These are phyloP conservation scores for Delichon dasypus DNA, from an alignment of 2,797 vertebrate genomes.

Conservation along the genomic window DNA sequence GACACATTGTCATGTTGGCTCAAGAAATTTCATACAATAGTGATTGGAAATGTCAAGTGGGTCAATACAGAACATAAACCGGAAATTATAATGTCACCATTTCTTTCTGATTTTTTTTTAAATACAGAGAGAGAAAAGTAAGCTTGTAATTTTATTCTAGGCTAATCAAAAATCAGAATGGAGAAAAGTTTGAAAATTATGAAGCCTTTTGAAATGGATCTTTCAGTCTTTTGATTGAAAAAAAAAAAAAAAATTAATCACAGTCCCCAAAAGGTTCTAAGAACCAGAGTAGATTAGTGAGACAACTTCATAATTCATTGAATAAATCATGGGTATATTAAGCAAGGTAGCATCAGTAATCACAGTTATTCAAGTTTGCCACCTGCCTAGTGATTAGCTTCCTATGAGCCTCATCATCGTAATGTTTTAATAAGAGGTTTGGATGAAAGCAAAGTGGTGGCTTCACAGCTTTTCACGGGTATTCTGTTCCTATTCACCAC, in stretches of 20 bases:
- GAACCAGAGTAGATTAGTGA: background rate
- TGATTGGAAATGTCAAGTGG: background rate
- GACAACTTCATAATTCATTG: background rate
- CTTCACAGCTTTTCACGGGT: background rate
- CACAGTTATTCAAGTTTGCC: background rate
- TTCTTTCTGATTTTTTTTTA: background rate
- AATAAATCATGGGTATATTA: background rate
- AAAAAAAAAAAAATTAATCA: background rate
- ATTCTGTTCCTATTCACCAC: background rate
- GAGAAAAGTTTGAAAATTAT: background rate
- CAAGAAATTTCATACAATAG: background rate
- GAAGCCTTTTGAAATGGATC: background rate
- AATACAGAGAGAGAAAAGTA: background rate
- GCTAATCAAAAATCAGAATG: background rate
- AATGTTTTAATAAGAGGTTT: background rate
- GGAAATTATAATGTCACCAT: background rate
- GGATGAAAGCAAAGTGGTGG: background rate
- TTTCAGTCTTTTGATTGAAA: background rate
- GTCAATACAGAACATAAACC: background rate
- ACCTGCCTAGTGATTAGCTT: constrained; percentile 25
- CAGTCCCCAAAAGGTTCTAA: background rate
- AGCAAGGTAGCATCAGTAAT: background rate
- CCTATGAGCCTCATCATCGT: background rate
- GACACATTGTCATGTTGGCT: background rate
- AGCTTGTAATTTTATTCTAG: background rate